Evolutionary conservation across 1,140 invertebrate species (phyloP).

Genomic region (Lycorma delicatula): DNA sequence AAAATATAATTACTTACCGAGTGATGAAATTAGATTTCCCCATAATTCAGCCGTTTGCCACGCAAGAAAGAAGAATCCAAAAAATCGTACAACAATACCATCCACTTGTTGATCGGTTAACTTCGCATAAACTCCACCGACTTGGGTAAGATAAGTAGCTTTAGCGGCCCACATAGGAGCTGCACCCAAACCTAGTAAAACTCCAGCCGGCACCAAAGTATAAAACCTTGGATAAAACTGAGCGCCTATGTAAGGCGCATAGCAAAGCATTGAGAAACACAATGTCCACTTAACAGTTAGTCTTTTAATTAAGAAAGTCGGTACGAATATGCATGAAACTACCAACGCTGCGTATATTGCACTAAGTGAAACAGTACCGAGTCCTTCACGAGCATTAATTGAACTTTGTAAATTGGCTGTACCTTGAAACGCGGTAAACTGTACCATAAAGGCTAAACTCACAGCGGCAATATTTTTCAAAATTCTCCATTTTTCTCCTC

Average conservation of each 20-base stretch:
- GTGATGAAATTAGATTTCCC: slow-evolving; percentile 94
- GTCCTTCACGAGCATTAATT: slow-evolving; percentile 71
- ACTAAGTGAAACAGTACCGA: slow-evolving; percentile 74
- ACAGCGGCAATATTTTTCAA: slow-evolving; percentile 79
- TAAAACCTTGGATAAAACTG: slow-evolving; percentile 87
- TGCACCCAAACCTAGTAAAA: slow-evolving; percentile 80
- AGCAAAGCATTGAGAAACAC: slow-evolving; percentile 82
- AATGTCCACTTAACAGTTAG: slow-evolving; percentile 94
- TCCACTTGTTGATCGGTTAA: slow-evolving; percentile 78
- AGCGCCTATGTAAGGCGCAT: slow-evolving; percentile 85
- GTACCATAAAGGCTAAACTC: slow-evolving; percentile 81
- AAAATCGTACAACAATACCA: slow-evolving; percentile 88
- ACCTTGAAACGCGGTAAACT: slow-evolving; percentile 82
- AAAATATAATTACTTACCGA: slow-evolving; percentile 50
- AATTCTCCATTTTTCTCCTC: slow-evolving; percentile 76
- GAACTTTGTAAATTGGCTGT: slow-evolving; percentile 84
- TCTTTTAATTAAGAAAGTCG: slow-evolving; percentile 77
- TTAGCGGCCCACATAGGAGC: slow-evolving; percentile 96
- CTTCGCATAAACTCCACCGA: slow-evolving; percentile 80
- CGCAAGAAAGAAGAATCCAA: slow-evolving; percentile 95
- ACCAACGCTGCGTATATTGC: slow-evolving; percentile 83
- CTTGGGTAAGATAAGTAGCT: slow-evolving; percentile 90
- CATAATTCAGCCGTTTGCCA: slow-evolving; percentile 92
- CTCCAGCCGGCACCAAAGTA: slow-evolving; percentile 85
- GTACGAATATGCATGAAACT: slow-evolving; percentile 86